Evolutionary conservation across 2,797 vertebrate genomes (phyloP).

Genomic region (Phalloptychus januarius): DNA sequence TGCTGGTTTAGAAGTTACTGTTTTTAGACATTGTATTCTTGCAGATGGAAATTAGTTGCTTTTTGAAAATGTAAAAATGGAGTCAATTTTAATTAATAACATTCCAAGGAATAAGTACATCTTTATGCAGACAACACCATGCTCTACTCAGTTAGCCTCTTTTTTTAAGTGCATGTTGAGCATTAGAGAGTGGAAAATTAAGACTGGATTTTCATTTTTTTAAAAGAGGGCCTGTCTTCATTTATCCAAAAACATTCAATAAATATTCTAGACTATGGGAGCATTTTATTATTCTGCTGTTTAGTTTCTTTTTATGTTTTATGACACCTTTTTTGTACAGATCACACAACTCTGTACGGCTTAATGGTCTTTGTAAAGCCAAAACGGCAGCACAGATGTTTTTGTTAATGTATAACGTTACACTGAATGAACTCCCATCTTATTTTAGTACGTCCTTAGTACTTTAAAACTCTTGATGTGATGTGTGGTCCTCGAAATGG

Average conservation of each 20-base stretch:
- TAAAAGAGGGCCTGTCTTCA: background rate
- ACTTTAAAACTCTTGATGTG: background rate
- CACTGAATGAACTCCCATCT: background rate
- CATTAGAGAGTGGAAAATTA: background rate
- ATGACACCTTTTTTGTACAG: background rate
- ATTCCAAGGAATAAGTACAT: background rate
- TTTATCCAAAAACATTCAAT: background rate
- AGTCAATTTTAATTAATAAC: background rate
- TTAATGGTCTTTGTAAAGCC: background rate
- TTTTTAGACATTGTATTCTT: background rate
- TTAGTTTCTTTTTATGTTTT: background rate
- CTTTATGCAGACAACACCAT: background rate
- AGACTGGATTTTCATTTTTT: background rate
- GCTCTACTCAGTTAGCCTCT: background rate
- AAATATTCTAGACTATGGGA: background rate
- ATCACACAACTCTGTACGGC: background rate
- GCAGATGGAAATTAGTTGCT: background rate
- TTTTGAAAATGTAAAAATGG: background rate
- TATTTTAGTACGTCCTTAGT: background rate
- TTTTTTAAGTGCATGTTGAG: background rate
- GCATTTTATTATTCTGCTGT: background rate
- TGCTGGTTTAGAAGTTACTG: background rate
- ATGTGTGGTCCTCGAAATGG: background rate
- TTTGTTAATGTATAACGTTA: background rate
- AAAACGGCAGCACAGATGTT: background rate